Evolutionary conservation across 1,140 invertebrate genomes (phyloP).

Genomic region (Drosophila rhopaloa): DNA sequence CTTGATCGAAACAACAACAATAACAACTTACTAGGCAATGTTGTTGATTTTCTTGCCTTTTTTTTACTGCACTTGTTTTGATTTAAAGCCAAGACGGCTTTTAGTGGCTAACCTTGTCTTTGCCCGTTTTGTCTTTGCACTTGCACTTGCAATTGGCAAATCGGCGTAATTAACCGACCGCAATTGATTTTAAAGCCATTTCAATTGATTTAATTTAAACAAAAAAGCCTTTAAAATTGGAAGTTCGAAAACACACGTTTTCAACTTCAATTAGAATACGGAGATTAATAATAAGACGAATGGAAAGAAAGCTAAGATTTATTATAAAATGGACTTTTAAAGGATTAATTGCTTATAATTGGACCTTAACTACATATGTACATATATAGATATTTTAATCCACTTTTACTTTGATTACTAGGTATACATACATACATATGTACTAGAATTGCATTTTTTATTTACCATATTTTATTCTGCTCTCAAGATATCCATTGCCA

Average conservation of each 20-base stretch:
- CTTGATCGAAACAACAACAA: conserved; percentile 69
- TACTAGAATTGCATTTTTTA: no score
- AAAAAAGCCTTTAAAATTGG: neutral
- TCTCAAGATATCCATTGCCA: no score
- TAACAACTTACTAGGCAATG: conserved; percentile 34
- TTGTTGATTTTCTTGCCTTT: conserved; percentile 50
- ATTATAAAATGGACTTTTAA: no score
- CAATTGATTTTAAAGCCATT: conserved; percentile 25
- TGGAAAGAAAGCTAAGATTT: neutral
- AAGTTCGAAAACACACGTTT: neutral
- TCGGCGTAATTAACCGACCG: conserved; percentile 25
- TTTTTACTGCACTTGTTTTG: conserved; percentile 77
- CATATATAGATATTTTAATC: no score
- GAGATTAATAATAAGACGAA: neutral
- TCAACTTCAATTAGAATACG: neutral
- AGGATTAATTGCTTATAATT: no score
- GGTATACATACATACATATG: no score
- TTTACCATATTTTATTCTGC: no score
- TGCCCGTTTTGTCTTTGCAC: conserved; percentile 72
- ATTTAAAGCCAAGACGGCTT: conserved; percentile 69
- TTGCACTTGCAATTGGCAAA: conserved; percentile 63
- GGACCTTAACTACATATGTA: no score
- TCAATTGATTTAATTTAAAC: neutral
- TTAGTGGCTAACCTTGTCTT: conserved; percentile 72
- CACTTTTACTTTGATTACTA: no score